Percentiles rank a stretch among this genome's conserved stretches.
Evolutionary conservation across 2,888 invertebrate species (phyloP).

Genomic region (Epinotia bilunana): DNA sequence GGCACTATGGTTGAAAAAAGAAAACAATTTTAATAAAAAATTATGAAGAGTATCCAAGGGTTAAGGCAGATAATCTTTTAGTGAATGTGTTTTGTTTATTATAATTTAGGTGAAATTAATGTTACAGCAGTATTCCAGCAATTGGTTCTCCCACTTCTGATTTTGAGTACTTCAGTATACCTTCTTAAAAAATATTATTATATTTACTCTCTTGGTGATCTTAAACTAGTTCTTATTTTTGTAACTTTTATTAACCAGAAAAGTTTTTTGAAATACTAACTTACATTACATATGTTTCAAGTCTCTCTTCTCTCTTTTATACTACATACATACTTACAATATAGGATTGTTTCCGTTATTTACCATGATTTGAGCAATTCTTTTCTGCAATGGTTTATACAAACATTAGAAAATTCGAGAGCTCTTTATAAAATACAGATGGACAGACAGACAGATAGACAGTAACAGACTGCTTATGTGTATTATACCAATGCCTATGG

Average conservation of each 20-base stretch:
- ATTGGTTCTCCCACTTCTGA: slow-evolving; percentile 19
- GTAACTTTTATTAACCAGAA: background rate
- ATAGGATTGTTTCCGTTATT: background rate
- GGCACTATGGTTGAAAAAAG: slow-evolving; percentile 71
- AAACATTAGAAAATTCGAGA: too few species aligned
- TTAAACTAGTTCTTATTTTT: background rate
- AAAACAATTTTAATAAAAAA: slow-evolving; percentile 47
- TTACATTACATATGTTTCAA: background rate
- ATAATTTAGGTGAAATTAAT: background rate
- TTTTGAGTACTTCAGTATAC: background rate
- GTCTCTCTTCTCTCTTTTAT: too few species aligned
- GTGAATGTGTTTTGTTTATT: slow-evolving; percentile 14
- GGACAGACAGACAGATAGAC: background rate
- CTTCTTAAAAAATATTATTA: background rate
- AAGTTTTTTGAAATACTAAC: background rate
- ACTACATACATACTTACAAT: background rate
- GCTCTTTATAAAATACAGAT: background rate
- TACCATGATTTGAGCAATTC: background rate
- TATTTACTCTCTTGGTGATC: slow-evolving; percentile 23
- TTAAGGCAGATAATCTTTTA: slow-evolving; percentile 53
- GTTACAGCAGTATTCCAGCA: background rate
- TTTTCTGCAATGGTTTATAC: background rate
- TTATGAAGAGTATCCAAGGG: slow-evolving; percentile 60
- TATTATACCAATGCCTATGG: background rate
- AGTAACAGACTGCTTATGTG: background rate